Evolutionary conservation across 2,797 vertebrate genomes (phyloP).

Genomic region (Gymnoscopelus microlampas): DNA sequence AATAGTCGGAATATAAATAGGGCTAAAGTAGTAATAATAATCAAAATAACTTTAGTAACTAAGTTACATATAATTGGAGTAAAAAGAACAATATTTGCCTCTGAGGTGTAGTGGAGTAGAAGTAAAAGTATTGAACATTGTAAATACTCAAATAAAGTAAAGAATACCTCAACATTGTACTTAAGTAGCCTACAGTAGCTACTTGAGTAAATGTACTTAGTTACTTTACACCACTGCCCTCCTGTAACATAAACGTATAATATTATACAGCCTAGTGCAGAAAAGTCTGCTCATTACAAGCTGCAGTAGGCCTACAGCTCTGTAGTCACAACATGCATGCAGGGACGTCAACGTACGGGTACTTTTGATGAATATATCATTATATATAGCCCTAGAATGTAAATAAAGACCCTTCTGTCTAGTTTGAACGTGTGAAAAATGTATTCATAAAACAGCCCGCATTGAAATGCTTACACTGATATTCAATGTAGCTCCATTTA

Average conservation of each 20-base stretch:
- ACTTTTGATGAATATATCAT: slow-evolving; percentile 40
- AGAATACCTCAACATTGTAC: no score
- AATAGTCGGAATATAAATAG: no score
- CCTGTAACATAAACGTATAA: slow-evolving; percentile 5
- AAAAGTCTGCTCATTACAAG: slow-evolving; percentile 34
- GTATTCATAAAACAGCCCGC: slow-evolving; percentile 45
- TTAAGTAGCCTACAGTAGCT: no score
- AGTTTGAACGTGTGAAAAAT: slow-evolving; percentile 44
- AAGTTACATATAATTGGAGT: no score
- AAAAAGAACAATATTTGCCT: no score
- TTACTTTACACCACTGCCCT: no score
- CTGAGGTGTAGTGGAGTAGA: no score
- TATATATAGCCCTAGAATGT: slow-evolving; percentile 56
- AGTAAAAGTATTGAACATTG: no score
- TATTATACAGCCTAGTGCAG: slow-evolving; percentile 10
- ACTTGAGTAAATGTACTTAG: no score
- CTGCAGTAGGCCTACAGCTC: slow-evolving; percentile 23
- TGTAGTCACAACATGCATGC: slow-evolving; percentile 7
- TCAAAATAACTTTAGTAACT: no score
- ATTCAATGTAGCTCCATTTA: slow-evolving; percentile 64
- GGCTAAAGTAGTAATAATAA: no score
- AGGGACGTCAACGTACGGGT: slow-evolving; percentile 29
- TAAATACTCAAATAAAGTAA: no score
- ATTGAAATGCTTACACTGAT: slow-evolving; percentile 63
- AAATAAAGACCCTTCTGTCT: slow-evolving; percentile 60